Base-by-base conservation (phyloP, 2,888 invertebrate species). In the Lithosia quadra region DNA sequence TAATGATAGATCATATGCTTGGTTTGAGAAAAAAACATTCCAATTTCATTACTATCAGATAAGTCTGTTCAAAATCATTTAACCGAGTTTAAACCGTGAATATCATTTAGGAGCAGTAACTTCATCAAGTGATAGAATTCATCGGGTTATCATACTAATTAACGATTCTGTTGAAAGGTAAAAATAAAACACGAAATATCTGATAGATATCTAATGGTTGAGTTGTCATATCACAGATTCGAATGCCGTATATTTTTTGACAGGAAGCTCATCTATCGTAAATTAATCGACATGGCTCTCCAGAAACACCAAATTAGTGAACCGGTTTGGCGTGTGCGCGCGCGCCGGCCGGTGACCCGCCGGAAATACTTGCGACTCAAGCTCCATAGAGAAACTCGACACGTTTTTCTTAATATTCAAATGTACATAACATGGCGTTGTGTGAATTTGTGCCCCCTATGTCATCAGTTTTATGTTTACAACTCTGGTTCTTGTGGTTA, bases 291-390 rank as follows among this genome's bases (percentile, higher is more conserved):
- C 86, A 84, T 86, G 86, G 83, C 82, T 88, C 85, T 88, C 86
- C 81, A 86, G 86, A 87, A 86, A 90, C 88, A 87, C 87, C 86
- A 86, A 90, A 88, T 85, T 86, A 84, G 81, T 74, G 76, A 85
- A 92, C 93, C 90, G 92, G 93, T 93, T 92, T 91, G 91, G 93
- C 93, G 90, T 93, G 93, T 92, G 92, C 92, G 71, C 82, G 80
- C 81, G 72, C 81, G 82, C 71, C 81, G 82, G 83, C 73, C 84
- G 83, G 76, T 82, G 82, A 85, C 85, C 80, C 83, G 78, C 84
- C 86, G 87, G 87, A 87, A 87, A 87, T 85, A 79, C 85, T 85
- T 79, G 85, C 82, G 75, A 72, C 84, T 81, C 87, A 83, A 85
- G 81, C 80, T 76, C 78, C 81, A 79, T 83, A 80, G 81, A 82